Conservation (phyloP, 2,797 vertebrate genomes). For the Florisuga fusca region DNA sequence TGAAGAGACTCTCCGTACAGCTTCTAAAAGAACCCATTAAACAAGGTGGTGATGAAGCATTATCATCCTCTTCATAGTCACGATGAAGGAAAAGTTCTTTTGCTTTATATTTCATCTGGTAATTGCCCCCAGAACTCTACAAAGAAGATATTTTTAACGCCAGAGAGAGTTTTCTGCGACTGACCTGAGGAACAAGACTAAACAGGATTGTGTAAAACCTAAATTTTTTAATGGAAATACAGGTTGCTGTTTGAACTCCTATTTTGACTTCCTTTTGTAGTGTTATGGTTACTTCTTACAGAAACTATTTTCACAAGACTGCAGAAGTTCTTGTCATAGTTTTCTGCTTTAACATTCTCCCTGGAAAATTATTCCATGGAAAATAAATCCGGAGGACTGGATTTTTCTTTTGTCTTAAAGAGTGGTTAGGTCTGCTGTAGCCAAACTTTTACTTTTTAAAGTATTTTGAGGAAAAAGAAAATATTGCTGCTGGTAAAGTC, state of each 20-base stretch:
- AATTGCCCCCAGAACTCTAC: not conserved
- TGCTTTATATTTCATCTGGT: not conserved
- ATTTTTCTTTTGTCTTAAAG: not conserved
- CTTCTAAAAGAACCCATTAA: not conserved
- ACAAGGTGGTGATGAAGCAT: not conserved
- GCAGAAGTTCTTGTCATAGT: not conserved
- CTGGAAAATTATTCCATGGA: slow-evolving; percentile 49
- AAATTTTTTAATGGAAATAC: not conserved
- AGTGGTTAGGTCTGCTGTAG: not conserved
- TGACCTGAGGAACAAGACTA: not conserved
- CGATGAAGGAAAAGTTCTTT: not conserved
- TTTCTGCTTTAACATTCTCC: slow-evolving; percentile 12
- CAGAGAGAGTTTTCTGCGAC: not conserved
- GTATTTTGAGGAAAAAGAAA: slow-evolving; percentile 47
- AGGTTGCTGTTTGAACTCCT: not conserved
- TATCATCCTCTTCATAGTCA: not conserved
- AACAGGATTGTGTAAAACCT: not conserved
- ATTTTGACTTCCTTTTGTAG: not conserved
- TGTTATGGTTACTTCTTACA: not conserved
- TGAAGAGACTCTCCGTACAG: not conserved
- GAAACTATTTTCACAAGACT: slow-evolving; percentile 9
- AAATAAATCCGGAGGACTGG: not conserved
- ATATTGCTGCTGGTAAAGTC: not conserved
- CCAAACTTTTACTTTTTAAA: slow-evolving; percentile 43
- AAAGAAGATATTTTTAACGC: not conserved